These are phyloP conservation scores for Drosophila mojavensis DNA, from an alignment of 1,140 invertebrate genomes.

Conservation along the genomic window DNA sequence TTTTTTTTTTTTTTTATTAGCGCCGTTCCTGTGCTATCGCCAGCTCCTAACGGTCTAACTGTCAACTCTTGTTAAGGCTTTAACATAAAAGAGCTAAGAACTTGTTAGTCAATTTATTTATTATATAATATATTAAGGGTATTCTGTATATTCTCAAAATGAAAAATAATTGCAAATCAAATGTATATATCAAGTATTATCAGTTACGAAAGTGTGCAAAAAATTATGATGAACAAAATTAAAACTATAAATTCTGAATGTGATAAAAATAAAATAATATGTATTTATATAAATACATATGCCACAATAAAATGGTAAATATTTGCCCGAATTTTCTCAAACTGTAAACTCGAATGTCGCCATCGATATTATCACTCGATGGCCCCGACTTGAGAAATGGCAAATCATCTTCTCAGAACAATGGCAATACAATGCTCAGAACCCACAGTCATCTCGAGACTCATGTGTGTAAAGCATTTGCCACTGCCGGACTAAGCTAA, in stretches of 20 bases:
- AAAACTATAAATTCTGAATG: no score
- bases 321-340: neutral
- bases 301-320: no score
- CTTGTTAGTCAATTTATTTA: no score
- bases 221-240: no score
- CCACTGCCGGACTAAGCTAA: neutral
- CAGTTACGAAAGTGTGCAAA: no score
- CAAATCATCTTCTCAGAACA: slow-evolving; percentile 22
- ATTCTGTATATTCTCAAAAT: no score
- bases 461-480: slow-evolving; percentile 8
- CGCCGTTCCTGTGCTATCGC: neutral
- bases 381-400: neutral
- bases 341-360: neutral
- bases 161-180: no score
- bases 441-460: slow-evolving; percentile 6
- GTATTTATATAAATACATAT: no score
- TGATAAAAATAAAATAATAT: no score
- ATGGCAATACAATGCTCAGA: slow-evolving; percentile 1
- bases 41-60: slow-evolving; percentile 2
- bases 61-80: neutral
- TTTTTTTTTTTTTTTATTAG: neutral
- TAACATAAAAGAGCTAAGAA: neutral
- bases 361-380: neutral
- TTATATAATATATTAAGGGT: no score
- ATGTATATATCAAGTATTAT: no score